These are phyloP conservation scores for Sylvia atricapilla DNA, from an alignment of 2,113 vertebrate genomes.

Conservation along the genomic window DNA sequence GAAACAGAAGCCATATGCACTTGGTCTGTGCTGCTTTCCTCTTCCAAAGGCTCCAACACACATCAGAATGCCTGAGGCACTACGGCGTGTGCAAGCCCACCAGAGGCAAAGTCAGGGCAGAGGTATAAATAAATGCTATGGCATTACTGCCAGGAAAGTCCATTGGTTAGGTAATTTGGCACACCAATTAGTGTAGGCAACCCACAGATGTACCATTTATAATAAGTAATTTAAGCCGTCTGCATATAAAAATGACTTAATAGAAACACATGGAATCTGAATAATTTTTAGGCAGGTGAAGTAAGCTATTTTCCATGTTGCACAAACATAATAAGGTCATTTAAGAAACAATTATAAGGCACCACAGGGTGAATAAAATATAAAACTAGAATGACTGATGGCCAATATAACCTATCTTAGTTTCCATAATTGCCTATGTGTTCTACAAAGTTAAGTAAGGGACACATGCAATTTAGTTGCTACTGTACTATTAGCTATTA, in stretches of 20 bases:
- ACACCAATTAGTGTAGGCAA: neutral
- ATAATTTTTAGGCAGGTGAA: conserved; percentile 46
- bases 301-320: conserved; percentile 53
- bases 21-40: neutral
- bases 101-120: neutral
- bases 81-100: fast-evolving
- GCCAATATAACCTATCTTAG: conserved; percentile 30
- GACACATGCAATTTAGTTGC: conserved; percentile 27
- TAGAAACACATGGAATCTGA: conserved; percentile 43
- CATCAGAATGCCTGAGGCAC: neutral
- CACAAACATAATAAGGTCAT: conserved; percentile 68
- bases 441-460: conserved; percentile 64
- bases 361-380: conserved; percentile 48
- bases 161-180: neutral
- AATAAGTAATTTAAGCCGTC: conserved; percentile 45
- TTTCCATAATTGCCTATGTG: conserved; percentile 42
- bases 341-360: conserved; percentile 68
- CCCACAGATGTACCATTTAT: conserved; percentile 46
- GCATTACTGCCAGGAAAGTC: neutral
- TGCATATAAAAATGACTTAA: conserved; percentile 45
- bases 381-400: conserved; percentile 46
- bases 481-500: conserved; percentile 16
- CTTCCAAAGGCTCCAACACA: neutral
- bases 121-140: neutral
- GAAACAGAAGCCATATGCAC: neutral